Evolutionary conservation across 2,888 invertebrate genomes (phyloP), one percentile per base, ranked within the genome.

Genomic region (Archips crataeganus): DNA sequence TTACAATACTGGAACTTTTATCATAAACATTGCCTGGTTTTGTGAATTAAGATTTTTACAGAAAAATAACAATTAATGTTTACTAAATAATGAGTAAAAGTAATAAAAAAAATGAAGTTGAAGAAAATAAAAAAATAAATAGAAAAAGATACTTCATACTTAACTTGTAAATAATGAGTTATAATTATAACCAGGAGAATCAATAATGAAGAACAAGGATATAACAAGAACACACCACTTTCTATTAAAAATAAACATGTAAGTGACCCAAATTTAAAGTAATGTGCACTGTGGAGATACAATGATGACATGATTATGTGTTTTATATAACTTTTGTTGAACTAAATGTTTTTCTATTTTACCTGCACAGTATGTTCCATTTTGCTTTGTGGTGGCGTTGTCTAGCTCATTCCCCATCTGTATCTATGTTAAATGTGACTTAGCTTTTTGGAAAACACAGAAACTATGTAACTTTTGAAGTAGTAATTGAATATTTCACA

Each of bases 311-410:
- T 32, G 39, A 39, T 8, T 61, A n/a, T 61, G 39, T 4, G 11
- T 51, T 51, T 13, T 34, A 54, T n/a, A 4, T 49, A 23, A 57
- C 32, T 32, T 15, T 23, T 23, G 64, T 10, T 57, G 39, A 47
- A 57, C 57, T 57, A 57, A 54, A 54, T 54, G 54, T 54, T 5
- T 54, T 54, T 54, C 54, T 54, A 54, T 54, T 54, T 15, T 57
- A 57, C 57, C 57, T 57, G 57, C 57, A 57, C 57, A 57, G 32
- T 57, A 11, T 57, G 57, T 57, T 57, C 57, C 57, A 57, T 57
- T 57, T 57, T 57, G 57, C 57, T 57, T 57, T 57, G 57, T 57
- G 54, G 15, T 54, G 54, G 54, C 23, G 57, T 10, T 32, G 32
- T 57, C 32, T 57, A 57, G 57, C 32, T 57, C 57, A 57, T 32